Base-by-base conservation (phyloP, 1,140 invertebrate species). In the Trissolcus basalis region DNA sequence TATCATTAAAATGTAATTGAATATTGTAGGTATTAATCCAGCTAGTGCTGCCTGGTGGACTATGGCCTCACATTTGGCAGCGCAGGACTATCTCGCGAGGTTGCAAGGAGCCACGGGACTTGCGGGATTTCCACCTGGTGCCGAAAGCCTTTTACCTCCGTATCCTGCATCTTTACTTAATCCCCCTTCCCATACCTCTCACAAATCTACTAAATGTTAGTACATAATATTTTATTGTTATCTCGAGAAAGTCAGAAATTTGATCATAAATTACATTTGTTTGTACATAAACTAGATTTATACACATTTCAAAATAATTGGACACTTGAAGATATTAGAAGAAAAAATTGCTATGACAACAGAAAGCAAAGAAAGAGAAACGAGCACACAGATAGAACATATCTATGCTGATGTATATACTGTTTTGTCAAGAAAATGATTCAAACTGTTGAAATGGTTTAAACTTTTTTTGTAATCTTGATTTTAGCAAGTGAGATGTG, bases 21-120 rank as follows among this genome's bases (percentile, higher is more conserved):
- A 32, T 49, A 3, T 48, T 48, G 15, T 55, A 87, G 86, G 86
- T 69, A 88, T 88, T 39, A 88, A 86, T 79, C 78, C 87, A 85
- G 59, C 88, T 91, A 94, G 93, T 86, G 93, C 93, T 75, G 93
- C 93, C 63, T 96, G 95, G 95, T 96, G 94, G 94, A 93, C 93
- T 15, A 95, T 96, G 94, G 94, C 94, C 15, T 94, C 93, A 27
- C 94, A 95, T 80, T 85, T 96, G 61, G 94, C 94, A 11, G 94
- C 94, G 4, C 94, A 95, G 83, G 94, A 96, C 81, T 96, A 96
- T 87, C 90, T 96, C 35, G 93, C 93, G 15, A 90, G 94, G 60
- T 86, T 96, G 54, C 94, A 95, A 85, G 89, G 86, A 72, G 93
- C 93, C 0, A 92, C 93, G 14, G 93, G 93, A 4, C 83, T 94